Evolutionary conservation across 1,140 invertebrate genomes (phyloP).

Genomic region (Sipha flava): DNA sequence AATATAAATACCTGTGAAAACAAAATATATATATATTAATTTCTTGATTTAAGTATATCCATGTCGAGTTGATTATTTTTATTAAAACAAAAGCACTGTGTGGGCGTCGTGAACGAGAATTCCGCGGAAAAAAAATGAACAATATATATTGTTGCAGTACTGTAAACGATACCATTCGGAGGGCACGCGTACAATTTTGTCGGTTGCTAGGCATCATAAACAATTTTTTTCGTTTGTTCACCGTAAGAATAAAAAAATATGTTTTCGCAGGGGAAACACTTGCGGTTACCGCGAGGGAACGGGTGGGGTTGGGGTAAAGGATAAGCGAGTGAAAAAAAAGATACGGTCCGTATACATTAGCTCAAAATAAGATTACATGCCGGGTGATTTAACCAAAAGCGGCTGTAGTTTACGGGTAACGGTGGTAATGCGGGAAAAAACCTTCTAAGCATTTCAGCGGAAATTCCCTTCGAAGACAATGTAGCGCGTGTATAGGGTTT

Average conservation of each 20-base stretch:
- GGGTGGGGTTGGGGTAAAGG: background rate
- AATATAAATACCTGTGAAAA: too few species aligned
- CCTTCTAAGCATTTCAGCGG: constrained; percentile 28
- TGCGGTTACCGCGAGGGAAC: too few species aligned
- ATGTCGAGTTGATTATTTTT: too few species aligned
- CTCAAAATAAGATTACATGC: constrained; percentile 10
- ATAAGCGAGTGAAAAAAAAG: background rate
- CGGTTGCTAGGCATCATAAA: background rate
- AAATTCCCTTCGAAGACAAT: background rate
- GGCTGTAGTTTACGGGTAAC: background rate
- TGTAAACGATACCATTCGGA: background rate
- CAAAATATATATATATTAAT: too few species aligned
- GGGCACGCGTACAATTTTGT: background rate
- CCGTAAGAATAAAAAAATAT: background rate
- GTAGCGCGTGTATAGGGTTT: background rate
- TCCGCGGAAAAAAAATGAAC: too few species aligned
- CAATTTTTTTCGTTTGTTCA: background rate
- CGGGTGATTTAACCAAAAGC: constrained; percentile 19
- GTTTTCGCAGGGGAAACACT: too few species aligned
- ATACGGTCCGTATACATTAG: background rate
- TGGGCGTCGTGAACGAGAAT: too few species aligned
- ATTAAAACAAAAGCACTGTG: too few species aligned
- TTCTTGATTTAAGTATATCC: too few species aligned
- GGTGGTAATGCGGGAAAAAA: background rate
- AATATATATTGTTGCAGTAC: too few species aligned